Base-by-base conservation (phyloP, 2,888 invertebrate species). In the Tipula vernalis region DNA sequence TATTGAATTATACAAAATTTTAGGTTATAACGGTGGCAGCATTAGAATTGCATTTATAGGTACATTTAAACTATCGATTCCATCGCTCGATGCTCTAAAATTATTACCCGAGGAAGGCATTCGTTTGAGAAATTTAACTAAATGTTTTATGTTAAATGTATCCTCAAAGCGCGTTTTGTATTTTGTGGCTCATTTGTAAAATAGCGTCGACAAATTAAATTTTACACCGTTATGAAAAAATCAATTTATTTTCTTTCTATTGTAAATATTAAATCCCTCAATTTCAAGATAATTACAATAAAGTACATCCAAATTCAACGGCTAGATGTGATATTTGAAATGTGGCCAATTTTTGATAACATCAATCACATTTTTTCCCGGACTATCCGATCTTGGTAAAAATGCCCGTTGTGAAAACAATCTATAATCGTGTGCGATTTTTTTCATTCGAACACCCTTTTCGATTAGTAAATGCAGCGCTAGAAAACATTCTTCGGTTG, bases 21-120 rank as follows among this genome's bases (percentile, higher is more conserved):
- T 39, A 85, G 93, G 94, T 15, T 95, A 93, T 89, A 96, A 96
- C 89, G 90, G 89, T 4, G 92, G 91, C 87, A 95, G 95, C 89
- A 94, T 96, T 44, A 95, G 95, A 0, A 94, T 96, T 12, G 94
- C 94, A 1, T 95, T 96, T 88, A 94, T 96, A 86, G 96, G 96
- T 1, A 95, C 94, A 0, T 96, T 95, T 88, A 94, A 92, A 84
- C 91, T 89, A 0, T 90, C 91, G 0, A 86, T 90, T 0, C 95
- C 95, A 0, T 92, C 93, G 0, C 89, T 96, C 0, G 91, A 92
- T 1, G 95, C 95, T 0, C 94, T 94, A 5, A 90, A 93, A 86
- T 92, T 93, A 87, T 91, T 96, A 0, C 93, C 96, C 6, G 92
- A 92, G 5, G 90, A 93, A 87, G 96, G 96, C 0, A 93, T 96